Conservation (phyloP, 1,140 invertebrate species). For the Grapholita molesta region DNA sequence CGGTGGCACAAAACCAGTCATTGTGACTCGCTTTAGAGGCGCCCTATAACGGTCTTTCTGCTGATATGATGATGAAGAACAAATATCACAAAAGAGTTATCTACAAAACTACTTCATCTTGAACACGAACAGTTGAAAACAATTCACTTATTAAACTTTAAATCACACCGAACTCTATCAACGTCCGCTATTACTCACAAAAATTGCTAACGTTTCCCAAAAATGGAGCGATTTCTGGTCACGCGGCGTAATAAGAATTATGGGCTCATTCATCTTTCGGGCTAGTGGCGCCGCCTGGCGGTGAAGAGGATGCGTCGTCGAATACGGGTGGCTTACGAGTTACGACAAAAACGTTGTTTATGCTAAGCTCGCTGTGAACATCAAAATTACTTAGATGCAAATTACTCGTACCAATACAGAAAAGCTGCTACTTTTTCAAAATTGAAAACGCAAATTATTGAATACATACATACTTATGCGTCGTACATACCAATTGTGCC, state of each 20-base stretch:
- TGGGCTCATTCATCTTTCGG: not conserved
- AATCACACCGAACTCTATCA: not conserved
- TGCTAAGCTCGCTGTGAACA: no score
- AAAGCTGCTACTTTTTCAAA: no score
- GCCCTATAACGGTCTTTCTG: no score
- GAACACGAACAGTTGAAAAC: not conserved
- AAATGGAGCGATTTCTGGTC: not conserved
- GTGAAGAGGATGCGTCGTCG: not conserved
- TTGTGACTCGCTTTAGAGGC: no score
- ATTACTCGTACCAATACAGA: no score
- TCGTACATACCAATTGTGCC: no score
- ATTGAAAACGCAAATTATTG: no score
- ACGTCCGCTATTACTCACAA: not conserved
- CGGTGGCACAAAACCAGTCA: no score
- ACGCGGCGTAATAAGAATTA: not conserved
- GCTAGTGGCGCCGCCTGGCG: not conserved
- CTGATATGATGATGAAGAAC: no score
- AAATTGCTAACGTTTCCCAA: not conserved
- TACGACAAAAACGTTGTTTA: not conserved
- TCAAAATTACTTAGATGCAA: no score
- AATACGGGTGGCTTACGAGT: not conserved
- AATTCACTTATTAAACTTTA: not conserved
- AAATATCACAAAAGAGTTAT: not conserved
- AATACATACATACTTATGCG: no score
- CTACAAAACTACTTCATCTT: not conserved